Percentiles rank a stretch among this genome's conserved stretches.
Evolutionary conservation across 1,140 invertebrate species (phyloP).

Genomic region (Nomia melanderi): DNA sequence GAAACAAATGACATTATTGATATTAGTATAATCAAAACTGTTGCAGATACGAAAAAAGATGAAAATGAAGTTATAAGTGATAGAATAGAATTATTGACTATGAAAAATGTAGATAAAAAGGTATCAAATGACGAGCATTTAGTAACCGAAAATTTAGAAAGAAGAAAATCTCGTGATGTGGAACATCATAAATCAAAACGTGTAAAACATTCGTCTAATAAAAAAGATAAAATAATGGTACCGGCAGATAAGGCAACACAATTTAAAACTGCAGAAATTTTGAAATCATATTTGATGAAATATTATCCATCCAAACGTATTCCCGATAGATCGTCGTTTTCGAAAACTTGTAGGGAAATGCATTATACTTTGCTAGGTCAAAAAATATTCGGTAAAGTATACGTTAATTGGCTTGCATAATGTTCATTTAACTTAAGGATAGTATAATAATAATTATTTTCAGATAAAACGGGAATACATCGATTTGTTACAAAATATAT

Average conservation of each 20-base stretch:
- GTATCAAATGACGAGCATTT: neutral
- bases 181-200: neutral
- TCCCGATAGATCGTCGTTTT: slow-evolving; percentile 69
- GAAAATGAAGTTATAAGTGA: slow-evolving; percentile 11
- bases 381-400: slow-evolving; percentile 67
- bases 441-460: slow-evolving; percentile 40
- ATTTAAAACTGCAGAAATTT: slow-evolving; percentile 68
- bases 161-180: neutral
- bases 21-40: neutral
- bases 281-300: slow-evolving; percentile 70
- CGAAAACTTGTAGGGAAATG: slow-evolving; percentile 69
- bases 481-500: slow-evolving; percentile 54
- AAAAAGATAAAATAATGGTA: slow-evolving; percentile 41
- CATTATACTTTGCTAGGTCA: slow-evolving; percentile 61
- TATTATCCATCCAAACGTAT: slow-evolving; percentile 69
- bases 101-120: neutral
- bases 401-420: slow-evolving; percentile 10
- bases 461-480: slow-evolving; percentile 64
- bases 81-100: neutral
- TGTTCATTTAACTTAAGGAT: slow-evolving; percentile 18
- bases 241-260: slow-evolving; percentile 56
- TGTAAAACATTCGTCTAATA: slow-evolving; percentile 19
- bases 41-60: slow-evolving; percentile 8
- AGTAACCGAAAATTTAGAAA: neutral
- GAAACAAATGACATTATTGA: no score